Conservation (phyloP, 2,888 invertebrate species). For the Meiosimyza decipiens region DNA sequence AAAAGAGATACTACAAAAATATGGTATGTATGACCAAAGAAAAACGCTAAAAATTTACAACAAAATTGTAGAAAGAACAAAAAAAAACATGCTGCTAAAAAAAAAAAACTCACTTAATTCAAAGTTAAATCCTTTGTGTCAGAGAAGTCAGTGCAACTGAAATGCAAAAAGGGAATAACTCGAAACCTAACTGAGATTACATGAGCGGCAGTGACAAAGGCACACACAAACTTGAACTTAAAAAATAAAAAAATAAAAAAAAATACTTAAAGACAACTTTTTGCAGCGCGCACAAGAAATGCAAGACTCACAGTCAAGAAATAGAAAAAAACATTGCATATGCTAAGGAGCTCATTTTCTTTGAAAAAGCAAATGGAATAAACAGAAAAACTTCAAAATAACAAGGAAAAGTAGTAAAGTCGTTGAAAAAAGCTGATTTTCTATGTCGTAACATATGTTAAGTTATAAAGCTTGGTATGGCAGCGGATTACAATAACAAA, state of each 20-base stretch:
- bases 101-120: neutral
- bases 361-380: neutral
- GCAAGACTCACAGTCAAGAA: neutral
- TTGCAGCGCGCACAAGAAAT: neutral
- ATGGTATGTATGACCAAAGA: too few species aligned
- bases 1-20: too few species aligned
- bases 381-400: neutral
- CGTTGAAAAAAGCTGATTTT: neutral
- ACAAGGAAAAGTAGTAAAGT: neutral
- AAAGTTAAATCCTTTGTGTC: constrained; percentile 18
- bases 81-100: neutral
- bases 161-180: neutral
- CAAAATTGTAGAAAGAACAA: too few species aligned
- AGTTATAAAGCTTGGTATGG: neutral
- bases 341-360: constrained; percentile 12
- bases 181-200: constrained; percentile 2
- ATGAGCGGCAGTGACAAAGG: neutral
- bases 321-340: neutral
- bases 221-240: constrained; percentile 5
- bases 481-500: neutral
- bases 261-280: constrained; percentile 9
- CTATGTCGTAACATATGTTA: constrained; percentile 2
- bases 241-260: neutral
- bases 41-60: too few species aligned
- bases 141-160: neutral